A percentile compares a stretch with the other conserved stretches of the same genome.
Conservation (phyloP, 2,113 vertebrate species). For the Megaleporinus macrocephalus region DNA sequence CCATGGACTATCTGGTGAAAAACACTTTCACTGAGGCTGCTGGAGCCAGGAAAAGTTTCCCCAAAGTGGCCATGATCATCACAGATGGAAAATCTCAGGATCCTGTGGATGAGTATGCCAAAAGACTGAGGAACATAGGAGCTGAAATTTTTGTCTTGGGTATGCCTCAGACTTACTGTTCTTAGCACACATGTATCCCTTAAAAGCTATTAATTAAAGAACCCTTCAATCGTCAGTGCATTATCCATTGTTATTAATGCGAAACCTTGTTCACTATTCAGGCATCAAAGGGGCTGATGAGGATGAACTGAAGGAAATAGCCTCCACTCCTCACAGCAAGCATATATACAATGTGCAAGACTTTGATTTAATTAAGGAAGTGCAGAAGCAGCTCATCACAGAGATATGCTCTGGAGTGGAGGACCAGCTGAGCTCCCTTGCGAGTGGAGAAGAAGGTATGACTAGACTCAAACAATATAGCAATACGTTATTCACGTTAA, state of each 20-base stretch:
- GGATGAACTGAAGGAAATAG: slow-evolving; percentile 92
- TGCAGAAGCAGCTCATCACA: slow-evolving; percentile 89
- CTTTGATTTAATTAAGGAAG: slow-evolving; percentile 91
- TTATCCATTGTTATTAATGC: neutral
- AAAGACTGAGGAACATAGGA: slow-evolving; percentile 89
- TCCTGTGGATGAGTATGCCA: slow-evolving; percentile 90
- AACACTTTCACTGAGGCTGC: slow-evolving; percentile 89
- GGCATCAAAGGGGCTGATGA: slow-evolving; percentile 99
- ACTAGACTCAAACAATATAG: slow-evolving; percentile 29
- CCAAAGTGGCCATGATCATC: slow-evolving; percentile 97
- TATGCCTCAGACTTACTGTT: slow-evolving; percentile 68
- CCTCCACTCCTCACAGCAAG: slow-evolving; percentile 87
- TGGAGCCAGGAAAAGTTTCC: slow-evolving; percentile 92
- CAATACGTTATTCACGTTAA: neutral
- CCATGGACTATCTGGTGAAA: slow-evolving; percentile 90
- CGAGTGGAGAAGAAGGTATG: slow-evolving; percentile 95
- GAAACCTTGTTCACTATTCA: slow-evolving; percentile 64
- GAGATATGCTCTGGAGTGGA: slow-evolving; percentile 95
- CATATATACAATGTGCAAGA: slow-evolving; percentile 96
- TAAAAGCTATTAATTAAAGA: neutral
- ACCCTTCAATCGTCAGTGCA: neutral
- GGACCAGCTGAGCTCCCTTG: slow-evolving; percentile 87
- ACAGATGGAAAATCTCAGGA: slow-evolving; percentile 99
- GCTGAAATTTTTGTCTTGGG: slow-evolving; percentile 98
- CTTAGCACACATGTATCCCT: slow-evolving; percentile 48